Evolutionary conservation across 2,113 vertebrate species (phyloP).

Genomic region (Sceloporus undulatus): DNA sequence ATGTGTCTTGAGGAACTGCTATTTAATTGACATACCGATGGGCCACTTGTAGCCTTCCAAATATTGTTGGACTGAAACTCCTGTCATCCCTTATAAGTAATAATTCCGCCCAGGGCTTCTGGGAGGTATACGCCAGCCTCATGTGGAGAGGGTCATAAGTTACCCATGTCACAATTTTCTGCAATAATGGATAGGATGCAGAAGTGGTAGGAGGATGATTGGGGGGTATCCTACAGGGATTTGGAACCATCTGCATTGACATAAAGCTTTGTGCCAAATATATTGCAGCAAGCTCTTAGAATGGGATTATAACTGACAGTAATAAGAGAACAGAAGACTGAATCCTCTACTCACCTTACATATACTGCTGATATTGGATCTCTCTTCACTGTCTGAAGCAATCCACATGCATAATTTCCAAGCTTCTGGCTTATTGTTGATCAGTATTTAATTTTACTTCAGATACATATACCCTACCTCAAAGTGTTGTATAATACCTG

Average conservation of each 20-base stretch:
- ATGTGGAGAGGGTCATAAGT: no score
- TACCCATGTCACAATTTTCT: no score
- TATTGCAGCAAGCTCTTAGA: constrained; percentile 14
- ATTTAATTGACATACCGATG: background rate
- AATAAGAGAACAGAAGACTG: background rate
- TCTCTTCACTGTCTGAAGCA: background rate
- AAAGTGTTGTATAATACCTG: background rate
- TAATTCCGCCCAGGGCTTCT: no score
- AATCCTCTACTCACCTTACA: background rate
- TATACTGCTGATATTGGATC: background rate
- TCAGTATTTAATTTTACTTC: constrained; percentile 10
- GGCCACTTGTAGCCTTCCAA: no score
- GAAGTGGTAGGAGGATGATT: background rate
- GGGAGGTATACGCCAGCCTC: no score
- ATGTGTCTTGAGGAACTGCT: background rate
- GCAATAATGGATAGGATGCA: background rate
- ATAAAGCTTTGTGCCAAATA: background rate
- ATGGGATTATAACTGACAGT: constrained; percentile 1
- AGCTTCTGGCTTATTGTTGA: background rate
- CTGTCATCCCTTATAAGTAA: no score
- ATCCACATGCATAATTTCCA: background rate
- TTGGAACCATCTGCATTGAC: background rate
- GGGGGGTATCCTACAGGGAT: background rate
- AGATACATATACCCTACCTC: background rate
- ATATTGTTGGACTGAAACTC: no score